These are phyloP conservation scores for Oxyura jamaicensis DNA, from an alignment of 2,113 vertebrate genomes.

Conservation along the genomic window DNA sequence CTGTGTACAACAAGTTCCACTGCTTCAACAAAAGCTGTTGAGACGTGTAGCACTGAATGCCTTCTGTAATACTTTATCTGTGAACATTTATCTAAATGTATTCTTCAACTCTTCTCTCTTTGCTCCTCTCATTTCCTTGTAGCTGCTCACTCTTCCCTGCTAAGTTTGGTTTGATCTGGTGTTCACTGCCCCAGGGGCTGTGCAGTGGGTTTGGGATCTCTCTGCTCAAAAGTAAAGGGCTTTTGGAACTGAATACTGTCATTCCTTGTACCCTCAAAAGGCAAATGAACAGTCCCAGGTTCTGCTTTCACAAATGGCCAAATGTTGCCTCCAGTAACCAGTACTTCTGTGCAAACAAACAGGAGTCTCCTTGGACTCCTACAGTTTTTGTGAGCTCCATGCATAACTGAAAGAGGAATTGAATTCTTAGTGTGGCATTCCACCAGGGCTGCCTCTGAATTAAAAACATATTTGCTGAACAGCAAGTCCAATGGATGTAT, in stretches of 20 bases:
- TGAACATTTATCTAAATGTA: neutral
- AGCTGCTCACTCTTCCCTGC: neutral
- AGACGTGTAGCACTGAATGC: fast-evolving
- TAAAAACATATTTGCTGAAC: neutral
- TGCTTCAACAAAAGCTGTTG: neutral
- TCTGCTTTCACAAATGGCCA: neutral
- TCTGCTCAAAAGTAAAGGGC: neutral
- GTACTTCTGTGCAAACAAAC: neutral
- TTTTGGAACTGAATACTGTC: neutral
- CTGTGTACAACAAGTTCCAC: neutral
- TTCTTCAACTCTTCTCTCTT: neutral
- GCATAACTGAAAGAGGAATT: neutral
- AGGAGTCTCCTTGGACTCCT: neutral
- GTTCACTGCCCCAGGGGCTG: neutral
- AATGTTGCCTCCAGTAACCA: neutral
- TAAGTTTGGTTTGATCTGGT: neutral
- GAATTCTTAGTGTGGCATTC: neutral
- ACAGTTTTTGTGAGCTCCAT: neutral
- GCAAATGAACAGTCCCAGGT: neutral
- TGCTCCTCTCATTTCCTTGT: neutral
- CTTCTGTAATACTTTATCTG: neutral
- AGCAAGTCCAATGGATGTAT: neutral
- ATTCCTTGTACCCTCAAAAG: neutral
- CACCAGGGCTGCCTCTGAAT: slow-evolving; percentile 13
- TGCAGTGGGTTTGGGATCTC: neutral